Conservation (phyloP, 2,888 invertebrate genomes). For the Conops quadrifasciatus region DNA sequence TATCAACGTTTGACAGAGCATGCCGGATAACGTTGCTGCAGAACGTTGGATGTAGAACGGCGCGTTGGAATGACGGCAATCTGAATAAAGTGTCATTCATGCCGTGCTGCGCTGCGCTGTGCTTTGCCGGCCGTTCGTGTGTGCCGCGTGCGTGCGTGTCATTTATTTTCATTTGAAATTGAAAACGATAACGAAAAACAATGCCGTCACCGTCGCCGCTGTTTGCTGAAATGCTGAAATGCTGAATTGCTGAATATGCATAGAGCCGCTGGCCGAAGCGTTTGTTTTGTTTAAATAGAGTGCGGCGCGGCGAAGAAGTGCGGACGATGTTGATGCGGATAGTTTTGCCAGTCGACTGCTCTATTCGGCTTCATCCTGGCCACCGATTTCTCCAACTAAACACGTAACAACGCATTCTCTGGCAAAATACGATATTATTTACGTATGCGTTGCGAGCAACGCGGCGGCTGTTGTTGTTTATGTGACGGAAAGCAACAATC, state of each 20-base stretch:
- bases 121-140: background rate
- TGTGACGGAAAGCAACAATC: background rate
- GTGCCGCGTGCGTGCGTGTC: background rate
- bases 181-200: background rate
- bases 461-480: no score
- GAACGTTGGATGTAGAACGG: background rate
- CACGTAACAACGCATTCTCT: no score
- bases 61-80: no score
- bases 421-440: constrained; percentile 11
- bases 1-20: background rate
- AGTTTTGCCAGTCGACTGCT: no score
- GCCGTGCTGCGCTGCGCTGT: background rate
- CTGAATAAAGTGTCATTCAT: no score
- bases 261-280: background rate
- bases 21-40: background rate
- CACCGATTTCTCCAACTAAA: no score
- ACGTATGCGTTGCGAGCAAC: background rate
- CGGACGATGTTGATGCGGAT: no score
- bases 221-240: no score
- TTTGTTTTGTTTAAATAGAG: background rate
- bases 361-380: no score
- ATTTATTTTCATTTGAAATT: constrained; percentile 13
- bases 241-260: no score
- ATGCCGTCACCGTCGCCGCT: no score
- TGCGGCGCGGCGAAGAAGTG: background rate